These are phyloP conservation scores for Molossus molossus DNA, from an alignment of 2,797 vertebrate genomes.

Conservation along the genomic window DNA sequence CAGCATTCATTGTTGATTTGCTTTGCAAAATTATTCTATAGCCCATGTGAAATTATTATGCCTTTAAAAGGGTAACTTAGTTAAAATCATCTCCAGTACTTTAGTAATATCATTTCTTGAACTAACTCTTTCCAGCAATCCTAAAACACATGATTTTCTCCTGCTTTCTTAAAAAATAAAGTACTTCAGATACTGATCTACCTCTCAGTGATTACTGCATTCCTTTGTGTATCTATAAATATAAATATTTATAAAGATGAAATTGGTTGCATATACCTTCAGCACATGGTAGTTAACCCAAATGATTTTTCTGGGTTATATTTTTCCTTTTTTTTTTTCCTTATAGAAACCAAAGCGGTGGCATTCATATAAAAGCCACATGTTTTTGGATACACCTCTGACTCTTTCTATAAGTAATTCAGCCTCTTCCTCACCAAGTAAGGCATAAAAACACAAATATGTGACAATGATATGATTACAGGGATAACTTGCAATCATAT, in stretches of 20 bases:
- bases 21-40: conserved; percentile 20
- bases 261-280: background rate
- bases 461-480: background rate
- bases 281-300: background rate
- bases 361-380: background rate
- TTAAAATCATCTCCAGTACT: conserved; percentile 24
- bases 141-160: background rate
- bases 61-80: background rate
- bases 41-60: background rate
- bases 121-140: background rate
- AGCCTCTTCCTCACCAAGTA: background rate
- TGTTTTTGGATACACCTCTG: background rate
- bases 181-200: background rate
- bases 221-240: background rate
- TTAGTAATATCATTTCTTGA: conserved; percentile 22
- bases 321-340: background rate
- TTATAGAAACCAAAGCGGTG: background rate
- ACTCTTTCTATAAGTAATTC: background rate
- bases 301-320: background rate
- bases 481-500: background rate
- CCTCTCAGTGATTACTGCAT: background rate
- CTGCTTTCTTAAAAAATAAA: conserved; percentile 10
- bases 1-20: background rate
- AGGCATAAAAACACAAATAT: conserved; percentile 5
- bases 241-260: background rate